Conservation (phyloP, 2,797 vertebrate genomes). For the Rhabdophis nuchalis region DNA sequence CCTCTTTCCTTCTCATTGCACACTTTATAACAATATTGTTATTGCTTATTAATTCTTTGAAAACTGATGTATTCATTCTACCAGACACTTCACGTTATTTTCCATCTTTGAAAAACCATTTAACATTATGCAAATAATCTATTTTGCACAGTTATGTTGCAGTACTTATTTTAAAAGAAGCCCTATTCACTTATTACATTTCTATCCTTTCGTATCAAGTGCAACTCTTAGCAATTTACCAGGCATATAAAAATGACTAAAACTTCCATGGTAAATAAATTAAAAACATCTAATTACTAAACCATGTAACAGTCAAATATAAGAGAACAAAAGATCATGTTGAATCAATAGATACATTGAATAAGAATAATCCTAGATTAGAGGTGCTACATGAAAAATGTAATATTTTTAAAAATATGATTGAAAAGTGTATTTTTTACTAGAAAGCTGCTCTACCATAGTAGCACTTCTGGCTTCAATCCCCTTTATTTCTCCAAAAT, state of each 20-base stretch:
- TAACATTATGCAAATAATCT: background rate
- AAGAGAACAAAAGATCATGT: background rate
- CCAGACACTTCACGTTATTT: background rate
- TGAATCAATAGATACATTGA: background rate
- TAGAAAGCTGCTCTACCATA: background rate
- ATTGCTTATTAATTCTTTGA: background rate
- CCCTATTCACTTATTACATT: background rate
- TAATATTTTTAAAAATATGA: background rate
- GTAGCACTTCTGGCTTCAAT: background rate
- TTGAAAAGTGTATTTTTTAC: background rate
- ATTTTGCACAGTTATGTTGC: background rate
- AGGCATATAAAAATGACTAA: background rate
- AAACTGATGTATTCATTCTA: background rate
- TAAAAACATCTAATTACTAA: background rate
- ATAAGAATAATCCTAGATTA: background rate
- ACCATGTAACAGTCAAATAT: background rate
- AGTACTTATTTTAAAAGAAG: background rate
- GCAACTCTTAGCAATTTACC: background rate
- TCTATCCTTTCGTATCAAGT: background rate
- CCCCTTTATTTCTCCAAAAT: background rate
- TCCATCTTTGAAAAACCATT: background rate
- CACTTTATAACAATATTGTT: background rate
- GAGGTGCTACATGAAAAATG: background rate
- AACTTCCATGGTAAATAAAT: background rate
- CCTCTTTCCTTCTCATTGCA: background rate